These are phyloP conservation scores for Mimas tiliae DNA, from an alignment of 2,888 invertebrate genomes.

Conservation along the genomic window DNA sequence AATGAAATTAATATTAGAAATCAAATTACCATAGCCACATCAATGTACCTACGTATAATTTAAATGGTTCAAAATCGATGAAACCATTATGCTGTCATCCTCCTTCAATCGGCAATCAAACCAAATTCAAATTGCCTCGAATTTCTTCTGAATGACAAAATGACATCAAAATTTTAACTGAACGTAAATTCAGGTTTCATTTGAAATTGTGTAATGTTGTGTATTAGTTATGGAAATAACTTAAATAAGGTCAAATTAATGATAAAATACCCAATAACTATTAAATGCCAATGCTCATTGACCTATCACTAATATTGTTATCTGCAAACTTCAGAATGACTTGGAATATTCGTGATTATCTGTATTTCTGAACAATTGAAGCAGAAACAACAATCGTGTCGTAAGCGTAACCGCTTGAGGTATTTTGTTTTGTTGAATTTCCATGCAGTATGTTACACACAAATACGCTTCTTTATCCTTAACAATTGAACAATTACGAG, in stretches of 20 bases:
- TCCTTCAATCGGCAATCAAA: neutral
- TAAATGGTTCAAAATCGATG: neutral
- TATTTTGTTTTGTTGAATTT: neutral
- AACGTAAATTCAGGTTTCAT: neutral
- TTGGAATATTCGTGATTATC: neutral
- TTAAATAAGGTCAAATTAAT: neutral
- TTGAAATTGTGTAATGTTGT: neutral
- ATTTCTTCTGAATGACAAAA: neutral
- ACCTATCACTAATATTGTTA: no score
- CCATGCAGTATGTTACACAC: neutral
- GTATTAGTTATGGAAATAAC: neutral
- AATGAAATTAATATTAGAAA: no score
- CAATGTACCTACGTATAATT: constrained; percentile 5
- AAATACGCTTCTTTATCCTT: neutral
- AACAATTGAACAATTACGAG: neutral
- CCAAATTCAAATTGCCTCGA: constrained; percentile 4
- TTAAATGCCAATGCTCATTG: no score
- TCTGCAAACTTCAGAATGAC: neutral
- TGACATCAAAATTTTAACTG: constrained; percentile 6
- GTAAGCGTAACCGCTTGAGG: neutral
- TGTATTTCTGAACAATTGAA: neutral
- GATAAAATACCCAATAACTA: no score
- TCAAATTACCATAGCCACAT: no score
- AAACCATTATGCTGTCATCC: neutral
- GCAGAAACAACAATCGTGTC: constrained; percentile 1